Conservation (phyloP, 1,140 invertebrate species). For the Leptonema lineaticorne region DNA sequence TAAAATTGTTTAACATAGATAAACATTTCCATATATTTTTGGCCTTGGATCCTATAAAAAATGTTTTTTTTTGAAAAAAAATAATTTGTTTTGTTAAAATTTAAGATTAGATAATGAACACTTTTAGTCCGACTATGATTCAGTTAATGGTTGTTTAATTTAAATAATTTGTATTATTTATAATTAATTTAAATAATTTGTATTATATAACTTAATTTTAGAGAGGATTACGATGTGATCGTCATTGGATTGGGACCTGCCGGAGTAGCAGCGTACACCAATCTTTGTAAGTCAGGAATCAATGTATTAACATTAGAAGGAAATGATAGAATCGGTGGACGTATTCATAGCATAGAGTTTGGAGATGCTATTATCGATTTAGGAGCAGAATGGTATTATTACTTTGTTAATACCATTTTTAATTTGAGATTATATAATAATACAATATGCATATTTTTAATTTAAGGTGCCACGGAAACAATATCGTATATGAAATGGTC, state of each 20-base stretch:
- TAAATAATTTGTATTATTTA: not conserved
- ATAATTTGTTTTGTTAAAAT: not conserved
- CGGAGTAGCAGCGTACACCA: conserved; percentile 60
- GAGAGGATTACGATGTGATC: conserved; percentile 50
- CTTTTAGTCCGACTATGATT: not conserved
- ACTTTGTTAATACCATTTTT: not conserved
- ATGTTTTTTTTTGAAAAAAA: too few relatives aligned
- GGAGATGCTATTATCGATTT: conserved; percentile 49
- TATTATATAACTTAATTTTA: conserved; percentile 5
- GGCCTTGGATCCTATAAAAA: not conserved
- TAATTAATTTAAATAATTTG: not conserved
- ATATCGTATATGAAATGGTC: conserved; percentile 62
- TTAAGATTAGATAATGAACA: not conserved
- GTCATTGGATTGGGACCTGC: conserved; percentile 64
- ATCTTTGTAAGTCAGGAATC: conserved; percentile 54
- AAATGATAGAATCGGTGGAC: conserved; percentile 60
- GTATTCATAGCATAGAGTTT: conserved; percentile 56
- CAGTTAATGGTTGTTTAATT: not conserved
- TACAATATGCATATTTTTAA: not conserved
- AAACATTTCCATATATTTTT: not conserved
- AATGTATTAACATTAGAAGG: conserved; percentile 62
- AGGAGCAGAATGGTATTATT: conserved; percentile 48
- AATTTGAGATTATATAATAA: not conserved
- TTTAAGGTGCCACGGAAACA: conserved; percentile 64
- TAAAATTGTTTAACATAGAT: not conserved